Evolutionary conservation across 2,113 vertebrate species (phyloP).

Genomic region (Pogona vitticeps): DNA sequence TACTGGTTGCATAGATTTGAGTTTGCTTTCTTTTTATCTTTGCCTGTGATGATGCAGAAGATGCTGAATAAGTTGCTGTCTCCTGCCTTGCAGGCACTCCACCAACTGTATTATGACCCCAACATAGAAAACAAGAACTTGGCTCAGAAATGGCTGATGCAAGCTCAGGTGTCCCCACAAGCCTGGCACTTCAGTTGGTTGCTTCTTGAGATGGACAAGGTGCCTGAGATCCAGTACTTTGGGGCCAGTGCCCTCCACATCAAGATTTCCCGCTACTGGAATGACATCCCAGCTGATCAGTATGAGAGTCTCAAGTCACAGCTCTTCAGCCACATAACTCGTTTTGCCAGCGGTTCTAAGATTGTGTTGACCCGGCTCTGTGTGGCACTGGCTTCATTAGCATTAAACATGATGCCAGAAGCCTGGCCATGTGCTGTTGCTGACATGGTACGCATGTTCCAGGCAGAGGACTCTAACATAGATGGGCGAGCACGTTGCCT

Average conservation of each 20-base stretch:
- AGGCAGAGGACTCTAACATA: slow-evolving; percentile 91
- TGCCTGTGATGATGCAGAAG: neutral
- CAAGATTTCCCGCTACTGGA: slow-evolving; percentile 99
- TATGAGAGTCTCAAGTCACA: slow-evolving; percentile 96
- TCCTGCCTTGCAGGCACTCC: slow-evolving; percentile 85
- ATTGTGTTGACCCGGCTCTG: slow-evolving; percentile 97
- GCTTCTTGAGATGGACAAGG: slow-evolving; percentile 93
- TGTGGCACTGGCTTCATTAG: slow-evolving; percentile 94
- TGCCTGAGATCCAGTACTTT: slow-evolving; percentile 99
- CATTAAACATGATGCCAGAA: slow-evolving; percentile 98
- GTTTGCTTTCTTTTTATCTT: neutral
- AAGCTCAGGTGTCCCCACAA: slow-evolving; percentile 97
- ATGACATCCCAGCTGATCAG: slow-evolving; percentile 95
- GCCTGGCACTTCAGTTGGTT: slow-evolving; percentile 99
- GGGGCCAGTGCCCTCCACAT: slow-evolving; percentile 97
- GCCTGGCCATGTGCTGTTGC: slow-evolving; percentile 94
- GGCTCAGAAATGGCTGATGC: slow-evolving; percentile 99
- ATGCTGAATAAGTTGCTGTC: neutral
- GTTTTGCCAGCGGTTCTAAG: slow-evolving; percentile 94
- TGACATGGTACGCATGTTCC: slow-evolving; percentile 97
- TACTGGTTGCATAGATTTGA: neutral
- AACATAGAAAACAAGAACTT: slow-evolving; percentile 99
- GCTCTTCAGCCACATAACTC: slow-evolving; percentile 96
- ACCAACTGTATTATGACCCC: slow-evolving; percentile 98
- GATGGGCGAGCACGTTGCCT: slow-evolving; percentile 93